A percentile compares a stretch with the other conserved stretches of the same genome.
Evolutionary conservation across 2,113 vertebrate genomes (phyloP).

Genomic region (Lanius collurio): DNA sequence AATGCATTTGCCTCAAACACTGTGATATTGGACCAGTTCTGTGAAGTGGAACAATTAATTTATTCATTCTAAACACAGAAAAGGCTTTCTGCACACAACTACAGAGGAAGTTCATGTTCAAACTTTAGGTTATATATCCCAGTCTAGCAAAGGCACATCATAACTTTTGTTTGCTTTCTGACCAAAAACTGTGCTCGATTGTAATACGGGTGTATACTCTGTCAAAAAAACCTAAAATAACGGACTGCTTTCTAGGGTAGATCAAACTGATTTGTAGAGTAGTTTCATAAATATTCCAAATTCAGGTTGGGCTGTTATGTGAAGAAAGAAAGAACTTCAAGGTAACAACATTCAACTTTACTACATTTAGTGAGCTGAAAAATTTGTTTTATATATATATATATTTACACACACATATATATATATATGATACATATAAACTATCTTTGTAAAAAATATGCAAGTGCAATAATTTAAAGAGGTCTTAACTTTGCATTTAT

Average conservation of each 20-base stretch:
- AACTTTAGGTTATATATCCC: not conserved
- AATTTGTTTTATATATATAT: slow-evolving; percentile 65
- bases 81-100: slow-evolving; percentile 20
- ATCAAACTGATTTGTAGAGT: slow-evolving; percentile 26
- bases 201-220: slow-evolving; percentile 50
- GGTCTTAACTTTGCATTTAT: slow-evolving; percentile 84
- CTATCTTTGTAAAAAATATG: slow-evolving; percentile 73
- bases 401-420: slow-evolving; percentile 32
- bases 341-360: slow-evolving; percentile 55
- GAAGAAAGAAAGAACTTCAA: slow-evolving; percentile 59
- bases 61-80: not conserved
- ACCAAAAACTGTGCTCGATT: slow-evolving; percentile 65
- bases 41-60: not conserved
- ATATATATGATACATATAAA: slow-evolving; percentile 63
- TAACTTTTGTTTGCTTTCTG: slow-evolving; percentile 34
- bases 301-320: slow-evolving; percentile 55
- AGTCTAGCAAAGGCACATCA: slow-evolving; percentile 1
- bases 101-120: not conserved
- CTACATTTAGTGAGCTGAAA: slow-evolving; percentile 54
- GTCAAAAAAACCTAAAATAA: slow-evolving; percentile 19
- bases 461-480: slow-evolving; percentile 83
- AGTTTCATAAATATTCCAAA: slow-evolving; percentile 36
- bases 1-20: slow-evolving; percentile 63
- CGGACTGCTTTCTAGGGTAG: not conserved
- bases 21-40: slow-evolving; percentile 61